A percentile compares a stretch with the other conserved stretches of the same genome.
Evolutionary conservation across 2,113 vertebrate species (phyloP).

Genomic region (Myrmecobius fasciatus): DNA sequence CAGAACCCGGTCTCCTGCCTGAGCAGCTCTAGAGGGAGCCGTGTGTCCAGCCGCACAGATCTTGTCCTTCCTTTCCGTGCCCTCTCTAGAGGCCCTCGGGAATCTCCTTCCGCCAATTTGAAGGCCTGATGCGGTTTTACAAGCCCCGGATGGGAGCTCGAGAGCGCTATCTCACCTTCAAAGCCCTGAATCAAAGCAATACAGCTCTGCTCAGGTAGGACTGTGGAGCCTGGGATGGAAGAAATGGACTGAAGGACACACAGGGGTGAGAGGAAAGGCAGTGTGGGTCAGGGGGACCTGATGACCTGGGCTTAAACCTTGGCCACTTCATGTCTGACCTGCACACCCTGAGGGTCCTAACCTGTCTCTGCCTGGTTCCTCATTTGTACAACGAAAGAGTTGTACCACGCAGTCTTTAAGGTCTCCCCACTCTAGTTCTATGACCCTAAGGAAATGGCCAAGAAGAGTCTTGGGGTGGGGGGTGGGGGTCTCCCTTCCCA

Average conservation of each 20-base stretch:
- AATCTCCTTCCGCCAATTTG: constrained; percentile 95
- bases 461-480: not conserved
- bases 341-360: not conserved
- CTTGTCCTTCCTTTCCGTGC: not conserved
- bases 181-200: constrained; percentile 92
- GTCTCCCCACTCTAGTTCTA: not conserved
- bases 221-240: not conserved
- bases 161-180: constrained; percentile 95
- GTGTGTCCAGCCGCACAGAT: accelerated
- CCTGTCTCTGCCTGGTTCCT: not conserved
- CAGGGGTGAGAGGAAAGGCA: too few relatives aligned
- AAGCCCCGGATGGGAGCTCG: constrained; percentile 92
- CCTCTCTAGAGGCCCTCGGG: constrained; percentile 88
- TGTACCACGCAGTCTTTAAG: not conserved
- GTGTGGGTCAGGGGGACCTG: not conserved
- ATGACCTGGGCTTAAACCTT: not conserved
- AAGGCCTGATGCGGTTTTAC: constrained; percentile 96
- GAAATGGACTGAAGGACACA: not conserved
- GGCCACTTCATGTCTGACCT: not conserved
- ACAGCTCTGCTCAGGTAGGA: constrained; percentile 90
- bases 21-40: not conserved
- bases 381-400: not conserved
- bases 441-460: not conserved
- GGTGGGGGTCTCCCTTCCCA: not conserved
- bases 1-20: not conserved